A percentile compares a stretch with the other conserved stretches of the same genome.
phyloP scores from a whole-genome alignment of 2,113 vertebrate species.

The Tautogolabrus adspersus region DNA sequence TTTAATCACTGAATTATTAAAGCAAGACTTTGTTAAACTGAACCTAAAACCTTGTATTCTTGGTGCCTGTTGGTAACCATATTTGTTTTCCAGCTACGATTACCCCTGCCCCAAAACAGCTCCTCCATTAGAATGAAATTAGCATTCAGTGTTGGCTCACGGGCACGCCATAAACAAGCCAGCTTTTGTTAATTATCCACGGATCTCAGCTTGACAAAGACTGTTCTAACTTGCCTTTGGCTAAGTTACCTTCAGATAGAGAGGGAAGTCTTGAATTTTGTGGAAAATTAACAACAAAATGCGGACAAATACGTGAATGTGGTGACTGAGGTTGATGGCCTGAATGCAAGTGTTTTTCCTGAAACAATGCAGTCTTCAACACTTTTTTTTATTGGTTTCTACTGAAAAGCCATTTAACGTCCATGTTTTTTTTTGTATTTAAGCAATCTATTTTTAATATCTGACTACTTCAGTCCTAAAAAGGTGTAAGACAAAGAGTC shows the following conservation, averaged over 20 bases:
- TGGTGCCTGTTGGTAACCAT: constrained; percentile 44
- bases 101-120: constrained; percentile 49
- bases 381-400: no score
- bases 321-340: constrained; percentile 13
- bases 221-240: constrained; percentile 72
- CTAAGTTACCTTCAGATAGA: constrained; percentile 65
- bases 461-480: no score
- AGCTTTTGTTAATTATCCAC: constrained; percentile 85
- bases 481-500: no score
- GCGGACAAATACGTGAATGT: constrained; percentile 18
- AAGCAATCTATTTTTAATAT: no score
- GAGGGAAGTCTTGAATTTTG: constrained; percentile 42
- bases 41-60: neutral
- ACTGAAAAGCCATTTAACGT: no score
- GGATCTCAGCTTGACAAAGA: constrained; percentile 80
- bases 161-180: constrained; percentile 74
- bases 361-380: no score
- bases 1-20: no score
- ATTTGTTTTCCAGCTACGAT: constrained; percentile 57
- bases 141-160: constrained; percentile 77
- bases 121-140: constrained; percentile 66
- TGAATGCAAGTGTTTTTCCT: neutral
- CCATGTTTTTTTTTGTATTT: no score
- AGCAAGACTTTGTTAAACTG: neutral
- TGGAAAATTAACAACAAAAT: neutral